Percentiles rank a stretch among this genome's conserved stretches.
Conservation (phyloP, 2,113 vertebrate genomes). For the Callaeas wilsoni region DNA sequence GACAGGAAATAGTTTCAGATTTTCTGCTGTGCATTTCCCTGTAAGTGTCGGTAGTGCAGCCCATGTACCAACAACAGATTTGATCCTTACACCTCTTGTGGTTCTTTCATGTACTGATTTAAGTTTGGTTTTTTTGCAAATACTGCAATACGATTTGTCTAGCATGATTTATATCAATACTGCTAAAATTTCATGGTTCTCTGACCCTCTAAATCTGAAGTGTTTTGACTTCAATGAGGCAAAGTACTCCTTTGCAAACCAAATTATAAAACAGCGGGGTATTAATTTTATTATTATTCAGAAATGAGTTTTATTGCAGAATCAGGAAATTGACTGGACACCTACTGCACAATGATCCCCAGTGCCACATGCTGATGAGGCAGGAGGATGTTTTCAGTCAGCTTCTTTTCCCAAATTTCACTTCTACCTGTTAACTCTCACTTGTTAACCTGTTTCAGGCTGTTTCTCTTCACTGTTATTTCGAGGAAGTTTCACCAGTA, state of each 20-base stretch:
- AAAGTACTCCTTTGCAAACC: neutral
- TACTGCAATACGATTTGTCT: neutral
- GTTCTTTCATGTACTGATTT: neutral
- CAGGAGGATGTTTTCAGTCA: neutral
- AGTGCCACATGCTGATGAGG: neutral
- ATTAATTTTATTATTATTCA: conserved; percentile 48
- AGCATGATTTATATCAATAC: neutral
- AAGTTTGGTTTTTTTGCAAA: neutral
- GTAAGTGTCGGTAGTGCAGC: neutral
- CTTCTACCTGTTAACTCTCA: neutral
- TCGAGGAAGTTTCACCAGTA: neutral
- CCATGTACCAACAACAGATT: neutral
- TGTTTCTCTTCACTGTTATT: neutral
- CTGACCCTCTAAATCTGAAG: conserved; percentile 8
- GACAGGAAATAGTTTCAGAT: neutral
- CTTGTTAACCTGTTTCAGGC: neutral
- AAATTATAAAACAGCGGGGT: conserved; percentile 43
- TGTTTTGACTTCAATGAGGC: conserved; percentile 46
- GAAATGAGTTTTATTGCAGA: neutral
- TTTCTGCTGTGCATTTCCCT: neutral
- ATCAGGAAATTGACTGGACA: neutral
- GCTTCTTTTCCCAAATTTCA: neutral
- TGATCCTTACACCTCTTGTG: neutral
- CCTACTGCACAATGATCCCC: neutral
- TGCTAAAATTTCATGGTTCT: neutral